Conservation (phyloP, 2,113 vertebrate species). For the Cyphomyrus discorhynchus region DNA sequence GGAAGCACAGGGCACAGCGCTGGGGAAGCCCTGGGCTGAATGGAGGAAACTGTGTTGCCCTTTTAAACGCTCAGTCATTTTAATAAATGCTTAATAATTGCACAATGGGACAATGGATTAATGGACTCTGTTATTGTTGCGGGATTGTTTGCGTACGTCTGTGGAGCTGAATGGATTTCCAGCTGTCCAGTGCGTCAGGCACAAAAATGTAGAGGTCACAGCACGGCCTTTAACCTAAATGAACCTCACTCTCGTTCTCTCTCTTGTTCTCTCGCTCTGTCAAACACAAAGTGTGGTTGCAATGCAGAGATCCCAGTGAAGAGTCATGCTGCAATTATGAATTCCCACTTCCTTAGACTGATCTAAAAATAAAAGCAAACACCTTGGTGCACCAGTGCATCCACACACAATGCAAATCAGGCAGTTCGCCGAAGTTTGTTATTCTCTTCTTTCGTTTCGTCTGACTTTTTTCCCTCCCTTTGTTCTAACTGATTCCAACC, state of each 20-base stretch:
- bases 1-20: not conserved
- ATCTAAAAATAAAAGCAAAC: constrained; percentile 51
- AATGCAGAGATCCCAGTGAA: constrained; percentile 24
- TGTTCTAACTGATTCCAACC: constrained; percentile 33
- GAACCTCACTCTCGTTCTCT: constrained; percentile 16
- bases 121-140: not conserved
- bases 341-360: constrained; percentile 43
- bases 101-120: not conserved
- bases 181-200: not conserved
- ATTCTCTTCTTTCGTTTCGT: not conserved
- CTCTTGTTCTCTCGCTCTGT: constrained; percentile 28
- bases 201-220: not conserved
- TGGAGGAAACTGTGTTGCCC: not conserved
- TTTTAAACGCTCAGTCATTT: not conserved
- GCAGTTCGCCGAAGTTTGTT: constrained; percentile 24
- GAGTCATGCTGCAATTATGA: constrained; percentile 38
- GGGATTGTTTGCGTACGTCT: not conserved
- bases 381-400: constrained; percentile 32
- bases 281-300: constrained; percentile 22
- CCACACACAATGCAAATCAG: constrained; percentile 51
- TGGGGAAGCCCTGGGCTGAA: not conserved
- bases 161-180: not conserved
- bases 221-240: not conserved
- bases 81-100: not conserved
- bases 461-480: constrained; percentile 5